These are phyloP conservation scores for Frankliniella intonsa DNA, from an alignment of 2,888 invertebrate species.

Conservation along the genomic window DNA sequence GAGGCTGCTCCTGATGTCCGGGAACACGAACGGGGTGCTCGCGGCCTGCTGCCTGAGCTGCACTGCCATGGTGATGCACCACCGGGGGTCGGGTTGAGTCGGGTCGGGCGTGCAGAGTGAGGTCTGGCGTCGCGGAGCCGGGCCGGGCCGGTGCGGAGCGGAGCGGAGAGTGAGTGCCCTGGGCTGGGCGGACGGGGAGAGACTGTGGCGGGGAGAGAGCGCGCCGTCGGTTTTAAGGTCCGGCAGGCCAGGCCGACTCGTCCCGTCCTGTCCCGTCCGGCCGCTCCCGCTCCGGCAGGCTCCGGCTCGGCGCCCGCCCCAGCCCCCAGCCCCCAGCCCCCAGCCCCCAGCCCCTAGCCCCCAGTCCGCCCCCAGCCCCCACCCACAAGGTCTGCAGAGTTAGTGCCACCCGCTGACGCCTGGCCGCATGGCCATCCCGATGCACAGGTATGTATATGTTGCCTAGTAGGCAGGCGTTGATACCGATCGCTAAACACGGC, in stretches of 20 bases:
- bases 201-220: slow-evolving; percentile 4
- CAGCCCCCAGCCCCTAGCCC: too few species aligned
- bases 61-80: neutral
- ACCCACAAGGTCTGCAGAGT: too few species aligned
- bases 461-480: too few species aligned
- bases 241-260: neutral
- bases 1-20: slow-evolving; percentile 2
- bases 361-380: too few species aligned
- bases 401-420: too few species aligned
- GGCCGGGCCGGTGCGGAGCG: neutral
- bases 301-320: neutral
- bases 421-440: too few species aligned
- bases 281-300: neutral
- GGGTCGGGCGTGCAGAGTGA: too few species aligned
- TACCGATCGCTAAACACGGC: too few species aligned
- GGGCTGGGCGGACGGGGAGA: neutral
- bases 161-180: neutral
- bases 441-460: too few species aligned
- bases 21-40: neutral
- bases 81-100: neutral
- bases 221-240: neutral
- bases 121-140: too few species aligned
- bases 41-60: neutral
- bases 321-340: neutral
- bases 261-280: neutral